Base-by-base conservation (phyloP, 2,888 invertebrate species). In the Machimus rusticus region DNA sequence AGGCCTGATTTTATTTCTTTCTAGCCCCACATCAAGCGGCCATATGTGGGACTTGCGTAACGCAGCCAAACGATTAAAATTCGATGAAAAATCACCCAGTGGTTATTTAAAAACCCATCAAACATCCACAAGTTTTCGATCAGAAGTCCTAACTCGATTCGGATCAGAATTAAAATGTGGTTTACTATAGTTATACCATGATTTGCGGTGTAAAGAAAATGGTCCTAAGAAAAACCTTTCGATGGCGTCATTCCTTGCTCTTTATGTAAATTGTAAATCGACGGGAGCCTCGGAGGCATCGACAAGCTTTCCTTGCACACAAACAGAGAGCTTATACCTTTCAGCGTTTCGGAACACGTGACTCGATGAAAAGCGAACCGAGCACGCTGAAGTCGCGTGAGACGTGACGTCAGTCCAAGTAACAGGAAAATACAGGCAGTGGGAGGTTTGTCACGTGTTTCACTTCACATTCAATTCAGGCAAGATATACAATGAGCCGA, bases 381-480 rank as follows among this genome's bases (percentile, higher is more conserved):
- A 88, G 84, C 90, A 92, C 91, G 92, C 91, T 91, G 90, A 90
- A 90, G 90, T 92, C 92, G 92, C 92, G 92, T 92, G 92, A 92
- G 92, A 89, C 89, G 91, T 92, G 92, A 92, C 92, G 92, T 92
- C 92, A 92, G 89, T 89, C 90, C 90, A 92, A 91, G 90, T 84
- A 87, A 76, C 89, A 87, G 89, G 88, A 78, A 79, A 87, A 84
- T 74, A 46, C 12, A 23, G 51, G 51, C 43, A 28, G 87, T 23
- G 77, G 87, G 86, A 87, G 57, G 57, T 55, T 74, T 57, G 87
- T 87, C 87, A 88, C 87, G 88, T 88, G 88, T 81, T 86, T 84
- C 39, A 66, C 51, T 46, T 43, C 86, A 87, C 39, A 87, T 57
- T 66, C 51, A 85, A 66, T 55, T 34, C 46, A 39, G 46, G 16